A percentile compares a stretch with the other conserved stretches of the same genome.
phyloP scores from a whole-genome alignment of 2,797 vertebrate species.

The Scolopax rusticola region DNA sequence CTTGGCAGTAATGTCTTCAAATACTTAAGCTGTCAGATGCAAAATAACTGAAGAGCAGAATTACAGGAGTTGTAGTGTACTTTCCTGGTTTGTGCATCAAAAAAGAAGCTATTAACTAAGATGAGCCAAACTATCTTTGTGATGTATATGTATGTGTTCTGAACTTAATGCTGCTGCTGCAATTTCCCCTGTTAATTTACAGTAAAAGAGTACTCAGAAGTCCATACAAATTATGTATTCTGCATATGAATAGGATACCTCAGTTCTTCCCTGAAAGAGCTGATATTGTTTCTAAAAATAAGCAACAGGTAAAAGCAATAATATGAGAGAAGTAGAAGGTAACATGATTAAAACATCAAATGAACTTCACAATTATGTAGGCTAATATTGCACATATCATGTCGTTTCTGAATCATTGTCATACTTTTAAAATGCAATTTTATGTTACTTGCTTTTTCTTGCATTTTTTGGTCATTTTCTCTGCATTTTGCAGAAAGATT shows the following conservation, averaged over 20 bases:
- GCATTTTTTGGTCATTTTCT: not conserved
- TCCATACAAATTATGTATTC: not conserved
- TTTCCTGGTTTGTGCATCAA: not conserved
- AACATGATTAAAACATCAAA: not conserved
- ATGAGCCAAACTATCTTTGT: not conserved
- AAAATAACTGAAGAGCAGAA: not conserved
- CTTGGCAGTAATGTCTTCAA: not conserved
- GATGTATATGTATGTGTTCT: not conserved
- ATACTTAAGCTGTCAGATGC: not conserved
- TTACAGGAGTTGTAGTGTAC: not conserved
- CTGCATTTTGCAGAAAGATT: not conserved
- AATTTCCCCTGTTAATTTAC: not conserved
- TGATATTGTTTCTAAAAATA: not conserved
- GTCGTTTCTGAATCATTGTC: not conserved
- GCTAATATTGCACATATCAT: not conserved
- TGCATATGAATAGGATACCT: not conserved
- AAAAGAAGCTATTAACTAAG: not conserved
- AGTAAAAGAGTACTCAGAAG: not conserved
- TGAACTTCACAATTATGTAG: not conserved
- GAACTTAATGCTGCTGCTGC: not conserved
- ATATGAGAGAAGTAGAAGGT: not conserved
- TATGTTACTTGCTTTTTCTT: not conserved
- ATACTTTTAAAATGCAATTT: not conserved
- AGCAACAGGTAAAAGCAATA: not conserved
- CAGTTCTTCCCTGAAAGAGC: not conserved